A percentile compares a stretch with the other conserved stretches of the same genome.
Evolutionary conservation across 2,113 vertebrate genomes (phyloP).

Genomic region (Tragulus kanchil): DNA sequence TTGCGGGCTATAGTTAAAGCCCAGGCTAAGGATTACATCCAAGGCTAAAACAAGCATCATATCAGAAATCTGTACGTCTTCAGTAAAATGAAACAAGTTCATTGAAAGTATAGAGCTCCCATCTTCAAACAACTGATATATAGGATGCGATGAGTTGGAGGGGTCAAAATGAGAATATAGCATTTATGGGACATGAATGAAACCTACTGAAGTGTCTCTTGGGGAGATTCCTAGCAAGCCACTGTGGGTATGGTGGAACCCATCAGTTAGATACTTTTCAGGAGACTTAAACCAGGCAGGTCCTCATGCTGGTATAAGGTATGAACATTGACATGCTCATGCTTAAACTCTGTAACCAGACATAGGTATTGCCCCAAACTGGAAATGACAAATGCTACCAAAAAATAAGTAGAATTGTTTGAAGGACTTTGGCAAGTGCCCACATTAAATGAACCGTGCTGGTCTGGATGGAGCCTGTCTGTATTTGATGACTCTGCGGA

Average conservation of each 20-base stretch:
- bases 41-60: conserved; percentile 19
- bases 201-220: neutral
- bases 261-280: neutral
- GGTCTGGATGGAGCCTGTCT: neutral
- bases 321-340: neutral
- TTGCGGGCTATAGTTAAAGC: neutral
- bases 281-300: neutral
- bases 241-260: neutral
- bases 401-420: neutral
- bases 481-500: neutral
- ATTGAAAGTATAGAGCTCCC: neutral
- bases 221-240: neutral
- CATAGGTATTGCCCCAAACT: neutral
- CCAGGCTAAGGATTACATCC: neutral
- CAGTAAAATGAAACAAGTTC: conserved; percentile 51
- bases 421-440: neutral
- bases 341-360: neutral
- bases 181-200: neutral
- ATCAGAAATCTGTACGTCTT: conserved; percentile 44
- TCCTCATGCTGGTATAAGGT: neutral
- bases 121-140: neutral
- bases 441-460: neutral
- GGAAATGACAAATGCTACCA: neutral
- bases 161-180: neutral
- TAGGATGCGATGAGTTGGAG: neutral